Evolutionary conservation across 2,113 vertebrate genomes (phyloP).

Genomic region (Protobothrops mucrosquamatus): DNA sequence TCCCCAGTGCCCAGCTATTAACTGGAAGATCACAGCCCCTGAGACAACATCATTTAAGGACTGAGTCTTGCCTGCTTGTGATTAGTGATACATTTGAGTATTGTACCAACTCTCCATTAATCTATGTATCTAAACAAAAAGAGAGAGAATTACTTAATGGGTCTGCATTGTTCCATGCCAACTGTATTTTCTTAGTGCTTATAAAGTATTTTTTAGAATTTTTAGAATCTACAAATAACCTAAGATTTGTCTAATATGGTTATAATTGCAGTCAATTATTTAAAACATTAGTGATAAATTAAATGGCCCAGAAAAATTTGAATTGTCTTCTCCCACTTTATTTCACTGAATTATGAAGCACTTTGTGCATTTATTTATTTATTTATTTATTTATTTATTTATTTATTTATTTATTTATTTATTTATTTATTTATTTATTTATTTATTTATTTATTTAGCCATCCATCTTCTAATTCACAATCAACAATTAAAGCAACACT

Average conservation of each 20-base stretch:
- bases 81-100: slow-evolving; percentile 8
- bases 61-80: background rate
- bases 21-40: background rate
- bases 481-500: background rate
- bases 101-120: background rate
- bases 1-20: background rate
- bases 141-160: background rate
- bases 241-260: background rate
- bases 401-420: background rate
- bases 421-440: background rate
- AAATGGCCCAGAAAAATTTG: background rate
- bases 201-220: background rate
- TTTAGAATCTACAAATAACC: background rate
- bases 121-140: slow-evolving; percentile 18
- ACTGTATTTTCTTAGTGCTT: background rate
- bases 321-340: background rate
- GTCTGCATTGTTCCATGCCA: background rate
- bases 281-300: background rate
- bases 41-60: slow-evolving; percentile 10
- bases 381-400: no score
- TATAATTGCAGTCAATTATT: background rate
- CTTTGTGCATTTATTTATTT: background rate
- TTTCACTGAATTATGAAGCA: background rate
- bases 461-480: background rate
- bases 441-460: background rate